Percentiles rank a stretch among this genome's conserved stretches.
These are phyloP conservation scores for Pseudachorutes palmiensis DNA, from an alignment of 1,140 invertebrate genomes.

Conservation along the genomic window DNA sequence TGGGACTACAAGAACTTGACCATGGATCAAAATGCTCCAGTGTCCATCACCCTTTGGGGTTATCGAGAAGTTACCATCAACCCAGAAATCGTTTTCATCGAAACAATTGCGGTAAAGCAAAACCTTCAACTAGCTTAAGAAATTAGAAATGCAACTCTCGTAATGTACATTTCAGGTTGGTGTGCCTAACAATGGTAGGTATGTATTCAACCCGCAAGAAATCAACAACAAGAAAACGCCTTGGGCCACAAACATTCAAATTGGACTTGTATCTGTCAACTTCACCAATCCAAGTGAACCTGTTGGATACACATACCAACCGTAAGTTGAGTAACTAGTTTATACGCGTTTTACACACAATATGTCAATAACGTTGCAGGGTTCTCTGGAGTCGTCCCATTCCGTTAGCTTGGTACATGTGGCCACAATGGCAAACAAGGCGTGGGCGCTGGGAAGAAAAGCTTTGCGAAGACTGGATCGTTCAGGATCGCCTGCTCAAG, in stretches of 20 bases:
- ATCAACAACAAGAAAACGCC: constrained; percentile 62
- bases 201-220: constrained; percentile 55
- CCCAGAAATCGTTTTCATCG: constrained; percentile 57
- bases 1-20: constrained; percentile 82
- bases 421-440: constrained; percentile 69
- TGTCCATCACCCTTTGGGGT: constrained; percentile 75
- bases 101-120: constrained; percentile 45
- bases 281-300: constrained; percentile 65
- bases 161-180: constrained; percentile 48
- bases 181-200: constrained; percentile 56
- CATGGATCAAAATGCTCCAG: constrained; percentile 59
- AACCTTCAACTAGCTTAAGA: neutral
- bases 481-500: constrained; percentile 72
- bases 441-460: constrained; percentile 65
- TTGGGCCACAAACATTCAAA: constrained; percentile 60
- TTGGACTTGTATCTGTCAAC: constrained; percentile 86
- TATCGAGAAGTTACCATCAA: constrained; percentile 72
- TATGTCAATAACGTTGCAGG: constrained; percentile 43
- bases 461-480: constrained; percentile 80
- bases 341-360: too few relatives aligned
- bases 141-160: neutral
- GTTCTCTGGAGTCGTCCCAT: constrained; percentile 82
- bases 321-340: too few relatives aligned
- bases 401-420: constrained; percentile 86
- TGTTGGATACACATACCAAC: constrained; percentile 59